Evolutionary conservation across 2,888 invertebrate species (phyloP).

Genomic region (Pristionchus japonicus): DNA sequence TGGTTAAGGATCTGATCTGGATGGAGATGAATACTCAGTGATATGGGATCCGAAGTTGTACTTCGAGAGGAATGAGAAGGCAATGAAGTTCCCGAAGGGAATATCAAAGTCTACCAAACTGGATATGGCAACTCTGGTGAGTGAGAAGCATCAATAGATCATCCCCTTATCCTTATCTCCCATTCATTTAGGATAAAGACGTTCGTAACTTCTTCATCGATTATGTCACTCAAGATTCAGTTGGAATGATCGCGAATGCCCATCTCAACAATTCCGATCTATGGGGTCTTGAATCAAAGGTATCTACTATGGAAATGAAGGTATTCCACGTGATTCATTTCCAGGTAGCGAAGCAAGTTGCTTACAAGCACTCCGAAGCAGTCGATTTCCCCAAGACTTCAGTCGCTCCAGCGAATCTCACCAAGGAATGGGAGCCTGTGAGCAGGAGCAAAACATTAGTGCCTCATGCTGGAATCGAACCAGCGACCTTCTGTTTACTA

Average conservation of each 20-base stretch:
- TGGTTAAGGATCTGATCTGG: constrained; percentile 66
- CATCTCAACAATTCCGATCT: constrained; percentile 75
- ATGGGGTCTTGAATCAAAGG: constrained; percentile 65
- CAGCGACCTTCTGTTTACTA: constrained; percentile 73
- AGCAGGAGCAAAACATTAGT: constrained; percentile 28
- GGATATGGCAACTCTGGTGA: constrained; percentile 39
- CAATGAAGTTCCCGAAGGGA: constrained; percentile 49
- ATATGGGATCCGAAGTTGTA: constrained; percentile 68
- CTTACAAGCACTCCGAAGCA: constrained; percentile 71
- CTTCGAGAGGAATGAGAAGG: constrained; percentile 54
- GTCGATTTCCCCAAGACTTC: constrained; percentile 76
- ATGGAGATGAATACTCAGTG: constrained; percentile 75
- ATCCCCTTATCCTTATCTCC: too few relatives aligned
- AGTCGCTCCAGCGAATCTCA: constrained; percentile 52
- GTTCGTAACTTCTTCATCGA: constrained; percentile 73
- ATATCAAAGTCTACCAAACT: neutral
- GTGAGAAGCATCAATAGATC: too few relatives aligned
- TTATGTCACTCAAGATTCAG: constrained; percentile 74
- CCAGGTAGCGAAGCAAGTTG: constrained; percentile 53
- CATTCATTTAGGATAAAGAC: neutral
- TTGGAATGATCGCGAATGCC: constrained; percentile 74
- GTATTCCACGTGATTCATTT: neutral
- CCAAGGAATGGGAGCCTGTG: constrained; percentile 50
- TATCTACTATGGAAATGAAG: constrained; percentile 9
- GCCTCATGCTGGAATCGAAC: constrained; percentile 71